A percentile compares a stretch with the other conserved stretches of the same genome.
These are phyloP conservation scores for Uloborus plumipes DNA, from an alignment of 2,888 invertebrate genomes.

Conservation along the genomic window DNA sequence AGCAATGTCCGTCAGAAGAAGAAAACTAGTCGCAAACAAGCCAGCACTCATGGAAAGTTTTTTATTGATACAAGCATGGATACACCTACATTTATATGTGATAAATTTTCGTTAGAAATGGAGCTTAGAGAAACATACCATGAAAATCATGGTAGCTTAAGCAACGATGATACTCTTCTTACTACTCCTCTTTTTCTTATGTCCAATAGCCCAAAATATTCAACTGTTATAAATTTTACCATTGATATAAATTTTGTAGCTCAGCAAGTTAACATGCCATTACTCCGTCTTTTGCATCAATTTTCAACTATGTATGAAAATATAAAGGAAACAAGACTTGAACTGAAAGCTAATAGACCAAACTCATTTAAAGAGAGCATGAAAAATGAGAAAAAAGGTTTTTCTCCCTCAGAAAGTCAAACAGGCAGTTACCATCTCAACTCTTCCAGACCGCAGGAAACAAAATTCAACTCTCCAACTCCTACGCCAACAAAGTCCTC, in stretches of 20 bases:
- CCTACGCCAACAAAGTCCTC: slow-evolving; percentile 60
- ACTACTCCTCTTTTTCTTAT: slow-evolving; percentile 79
- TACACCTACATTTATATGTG: slow-evolving; percentile 91
- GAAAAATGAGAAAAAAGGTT: slow-evolving; percentile 61
- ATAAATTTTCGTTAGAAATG: slow-evolving; percentile 89
- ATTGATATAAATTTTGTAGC: slow-evolving; percentile 90
- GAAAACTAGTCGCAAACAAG: slow-evolving; percentile 59
- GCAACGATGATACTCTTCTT: slow-evolving; percentile 80
- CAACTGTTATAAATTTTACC: slow-evolving; percentile 91
- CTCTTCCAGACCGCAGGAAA: slow-evolving; percentile 50
- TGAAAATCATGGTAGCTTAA: slow-evolving; percentile 75
- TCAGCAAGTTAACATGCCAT: slow-evolving; percentile 97
- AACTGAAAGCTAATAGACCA: slow-evolving; percentile 81
- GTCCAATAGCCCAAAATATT: slow-evolving; percentile 72
- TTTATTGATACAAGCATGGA: slow-evolving; percentile 79
- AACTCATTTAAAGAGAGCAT: slow-evolving; percentile 67
- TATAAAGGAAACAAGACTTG: slow-evolving; percentile 93
- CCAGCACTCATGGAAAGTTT: slow-evolving; percentile 70
- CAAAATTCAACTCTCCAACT: slow-evolving; percentile 54
- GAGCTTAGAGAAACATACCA: slow-evolving; percentile 92
- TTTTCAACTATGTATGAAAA: slow-evolving; percentile 98
- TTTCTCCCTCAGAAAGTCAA: slow-evolving; percentile 62
- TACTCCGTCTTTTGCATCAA: slow-evolving; percentile 91
- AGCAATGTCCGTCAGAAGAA: slow-evolving; percentile 72
- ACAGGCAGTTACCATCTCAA: slow-evolving; percentile 59